phyloP scores from a whole-genome alignment of 2,888 invertebrate species.

The Pardosa pseudoannulata region DNA sequence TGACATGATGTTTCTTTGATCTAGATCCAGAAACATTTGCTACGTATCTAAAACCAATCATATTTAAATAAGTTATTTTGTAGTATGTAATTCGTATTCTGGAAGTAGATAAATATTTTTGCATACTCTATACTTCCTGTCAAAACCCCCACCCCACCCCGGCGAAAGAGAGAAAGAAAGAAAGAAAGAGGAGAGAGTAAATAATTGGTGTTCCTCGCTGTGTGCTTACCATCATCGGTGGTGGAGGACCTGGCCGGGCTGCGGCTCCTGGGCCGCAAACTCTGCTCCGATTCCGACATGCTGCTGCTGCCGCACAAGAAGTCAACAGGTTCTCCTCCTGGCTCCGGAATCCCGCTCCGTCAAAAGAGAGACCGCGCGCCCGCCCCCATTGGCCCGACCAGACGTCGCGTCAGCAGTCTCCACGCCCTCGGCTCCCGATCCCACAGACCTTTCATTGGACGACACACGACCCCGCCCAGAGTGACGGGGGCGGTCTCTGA shows the following conservation, averaged over 20 bases:
- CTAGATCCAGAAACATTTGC: no score
- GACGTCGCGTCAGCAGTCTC: slow-evolving; percentile 53
- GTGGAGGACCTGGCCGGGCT: slow-evolving; percentile 56
- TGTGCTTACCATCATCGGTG: slow-evolving; percentile 55
- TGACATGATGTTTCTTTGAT: no score
- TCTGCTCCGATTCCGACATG: slow-evolving; percentile 45
- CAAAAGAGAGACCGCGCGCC: slow-evolving; percentile 60
- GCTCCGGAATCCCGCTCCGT: slow-evolving; percentile 30
- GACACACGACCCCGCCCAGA: slow-evolving; percentile 53
- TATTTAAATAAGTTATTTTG: no score
- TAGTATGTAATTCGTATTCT: no score
- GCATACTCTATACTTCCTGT: no score
- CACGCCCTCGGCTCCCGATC: slow-evolving; percentile 64
- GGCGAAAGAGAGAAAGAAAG: no score
- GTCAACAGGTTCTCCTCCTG: slow-evolving; percentile 63
- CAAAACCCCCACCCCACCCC: no score
- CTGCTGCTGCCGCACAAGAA: slow-evolving; percentile 51
- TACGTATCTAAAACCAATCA: no score
- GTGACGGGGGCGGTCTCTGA: slow-evolving; percentile 64
- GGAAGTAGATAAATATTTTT: no score
- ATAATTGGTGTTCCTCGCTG: no score
- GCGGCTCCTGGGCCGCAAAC: slow-evolving; percentile 37
- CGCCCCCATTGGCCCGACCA: slow-evolving; percentile 48
- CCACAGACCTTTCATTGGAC: slow-evolving; percentile 66
- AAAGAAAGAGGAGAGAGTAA: no score